Conservation (phyloP, 2,888 invertebrate genomes). For the Chymomyza amoena region DNA sequence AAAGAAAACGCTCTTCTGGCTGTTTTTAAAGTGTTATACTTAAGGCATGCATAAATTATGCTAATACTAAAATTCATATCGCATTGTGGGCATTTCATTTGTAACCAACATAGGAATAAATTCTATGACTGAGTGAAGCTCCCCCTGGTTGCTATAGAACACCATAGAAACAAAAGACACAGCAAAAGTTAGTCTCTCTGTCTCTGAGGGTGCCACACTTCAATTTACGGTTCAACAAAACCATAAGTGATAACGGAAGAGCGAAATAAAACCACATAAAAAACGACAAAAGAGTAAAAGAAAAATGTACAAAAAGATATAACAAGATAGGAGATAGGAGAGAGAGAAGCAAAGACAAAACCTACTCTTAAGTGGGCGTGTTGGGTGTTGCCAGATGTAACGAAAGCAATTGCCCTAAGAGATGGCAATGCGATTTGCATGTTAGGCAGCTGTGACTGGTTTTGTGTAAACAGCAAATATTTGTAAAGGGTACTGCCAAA, state of each 20-base stretch:
- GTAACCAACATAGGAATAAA: neutral
- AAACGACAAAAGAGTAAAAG: neutral
- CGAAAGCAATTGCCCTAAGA: too few species aligned
- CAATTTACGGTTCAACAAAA: neutral
- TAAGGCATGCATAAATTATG: neutral
- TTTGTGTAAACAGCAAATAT: neutral
- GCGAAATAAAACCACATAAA: conserved; percentile 11
- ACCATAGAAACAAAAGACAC: neutral
- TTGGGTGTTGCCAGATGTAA: neutral
- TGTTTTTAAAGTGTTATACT: neutral
- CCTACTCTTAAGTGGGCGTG: neutral
- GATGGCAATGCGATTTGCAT: too few species aligned
- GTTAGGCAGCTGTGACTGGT: neutral
- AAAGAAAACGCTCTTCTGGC: neutral
- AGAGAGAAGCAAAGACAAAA: neutral
- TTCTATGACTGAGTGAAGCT: too few species aligned
- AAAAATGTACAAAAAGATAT: neutral
- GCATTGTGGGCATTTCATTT: neutral
- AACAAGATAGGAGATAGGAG: neutral
- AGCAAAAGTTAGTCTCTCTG: neutral
- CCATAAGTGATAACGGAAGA: conserved; percentile 28
- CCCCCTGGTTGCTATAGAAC: neutral
- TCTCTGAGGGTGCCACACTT: neutral
- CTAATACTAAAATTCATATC: neutral
- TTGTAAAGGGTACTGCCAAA: neutral